phyloP scores from a whole-genome alignment of 2,113 vertebrate species.

The Sapajus apella region DNA sequence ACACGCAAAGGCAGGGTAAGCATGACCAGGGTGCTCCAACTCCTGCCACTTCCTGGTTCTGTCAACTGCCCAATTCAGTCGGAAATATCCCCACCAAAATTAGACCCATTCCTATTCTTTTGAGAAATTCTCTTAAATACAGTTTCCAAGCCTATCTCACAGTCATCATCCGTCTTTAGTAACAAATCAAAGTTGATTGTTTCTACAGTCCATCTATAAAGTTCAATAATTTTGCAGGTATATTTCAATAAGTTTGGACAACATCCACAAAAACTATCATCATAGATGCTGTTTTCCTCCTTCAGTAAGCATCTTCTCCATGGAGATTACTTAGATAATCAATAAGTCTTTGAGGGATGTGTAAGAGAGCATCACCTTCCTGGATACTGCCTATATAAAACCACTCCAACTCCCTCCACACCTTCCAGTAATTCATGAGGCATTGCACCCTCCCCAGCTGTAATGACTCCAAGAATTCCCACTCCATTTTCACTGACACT shows the following conservation, averaged over 20 bases:
- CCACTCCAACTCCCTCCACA: no score
- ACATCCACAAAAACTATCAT: no score
- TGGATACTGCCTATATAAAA: no score
- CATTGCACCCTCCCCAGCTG: slow-evolving; percentile 66
- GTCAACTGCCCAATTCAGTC: slow-evolving; percentile 97
- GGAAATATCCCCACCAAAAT: slow-evolving; percentile 99
- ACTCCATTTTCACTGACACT: slow-evolving; percentile 92
- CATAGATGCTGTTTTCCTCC: no score
- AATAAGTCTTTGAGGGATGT: no score
- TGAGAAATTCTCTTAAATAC: slow-evolving; percentile 92
- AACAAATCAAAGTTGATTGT: slow-evolving; percentile 91
- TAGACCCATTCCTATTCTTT: slow-evolving; percentile 88
- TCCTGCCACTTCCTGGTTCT: slow-evolving; percentile 99
- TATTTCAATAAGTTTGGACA: no score
- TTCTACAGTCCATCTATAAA: slow-evolving; percentile 87
- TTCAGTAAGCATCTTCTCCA: no score
- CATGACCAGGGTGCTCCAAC: slow-evolving; percentile 94
- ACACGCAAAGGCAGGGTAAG: slow-evolving; percentile 96
- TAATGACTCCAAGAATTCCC: slow-evolving; percentile 92
- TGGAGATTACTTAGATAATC: no score
- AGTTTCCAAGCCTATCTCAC: slow-evolving; percentile 94
- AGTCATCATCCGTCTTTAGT: slow-evolving; percentile 98
- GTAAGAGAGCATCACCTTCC: no score
- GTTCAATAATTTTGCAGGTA: no score
- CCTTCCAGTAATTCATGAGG: no score